A percentile compares a stretch with the other conserved stretches of the same genome.
Evolutionary conservation across 1,140 invertebrate species (phyloP).

Genomic region (Argopecten irradians): DNA sequence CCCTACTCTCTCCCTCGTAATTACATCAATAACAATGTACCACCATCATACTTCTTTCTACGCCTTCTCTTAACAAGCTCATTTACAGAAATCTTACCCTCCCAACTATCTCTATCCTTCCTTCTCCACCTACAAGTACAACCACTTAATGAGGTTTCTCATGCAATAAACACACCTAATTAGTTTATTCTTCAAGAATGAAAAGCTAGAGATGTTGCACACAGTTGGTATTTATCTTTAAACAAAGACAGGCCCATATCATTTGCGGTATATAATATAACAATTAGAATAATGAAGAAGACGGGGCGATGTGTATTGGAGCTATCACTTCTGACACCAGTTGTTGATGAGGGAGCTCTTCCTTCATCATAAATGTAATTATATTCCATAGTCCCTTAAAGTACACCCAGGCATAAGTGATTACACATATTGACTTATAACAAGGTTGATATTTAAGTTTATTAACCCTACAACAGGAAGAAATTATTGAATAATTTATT

Average conservation of each 20-base stretch:
- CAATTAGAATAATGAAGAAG: neutral
- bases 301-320: neutral
- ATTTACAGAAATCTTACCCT: neutral
- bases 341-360: neutral
- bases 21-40: neutral
- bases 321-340: neutral
- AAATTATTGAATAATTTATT: too few relatives aligned
- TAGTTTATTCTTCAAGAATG: conserved; percentile 18
- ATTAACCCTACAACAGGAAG: too few relatives aligned
- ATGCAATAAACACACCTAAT: neutral
- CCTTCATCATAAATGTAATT: neutral
- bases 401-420: neutral
- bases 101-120: neutral
- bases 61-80: neutral
- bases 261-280: neutral
- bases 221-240: conserved; percentile 8
- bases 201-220: neutral
- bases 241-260: conserved; percentile 16
- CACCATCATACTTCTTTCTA: neutral
- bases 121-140: neutral
- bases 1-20: neutral
- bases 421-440: conserved; percentile 11
- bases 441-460: neutral
- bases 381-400: neutral
- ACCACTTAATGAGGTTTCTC: neutral